These are phyloP conservation scores for Hydrotaea cyrtoneurina DNA, from an alignment of 2,888 invertebrate species.

Conservation along the genomic window DNA sequence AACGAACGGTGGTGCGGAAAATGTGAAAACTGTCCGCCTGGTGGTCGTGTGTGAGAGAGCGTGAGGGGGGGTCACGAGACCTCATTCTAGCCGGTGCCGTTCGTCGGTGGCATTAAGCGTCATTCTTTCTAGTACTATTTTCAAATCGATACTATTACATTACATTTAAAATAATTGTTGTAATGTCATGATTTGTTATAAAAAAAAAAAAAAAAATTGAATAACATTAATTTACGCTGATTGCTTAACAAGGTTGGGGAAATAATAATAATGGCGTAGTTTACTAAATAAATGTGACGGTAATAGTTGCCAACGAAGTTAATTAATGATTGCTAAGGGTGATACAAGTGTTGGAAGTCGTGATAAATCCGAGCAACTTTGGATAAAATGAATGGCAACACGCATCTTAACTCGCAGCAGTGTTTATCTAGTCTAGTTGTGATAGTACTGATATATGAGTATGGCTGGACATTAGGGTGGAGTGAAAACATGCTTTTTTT, in stretches of 20 bases:
- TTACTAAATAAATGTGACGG: neutral
- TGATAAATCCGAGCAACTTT: too few species aligned
- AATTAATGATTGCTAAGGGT: neutral
- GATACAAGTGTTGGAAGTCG: too few species aligned
- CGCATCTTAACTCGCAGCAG: too few species aligned
- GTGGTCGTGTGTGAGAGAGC: neutral
- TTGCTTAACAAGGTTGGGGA: neutral
- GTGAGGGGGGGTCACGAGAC: neutral
- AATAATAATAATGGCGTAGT: neutral
- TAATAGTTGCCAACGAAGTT: neutral
- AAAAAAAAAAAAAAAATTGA: neutral
- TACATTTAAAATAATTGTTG: conserved; percentile 7
- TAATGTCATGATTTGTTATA: neutral
- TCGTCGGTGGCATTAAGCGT: neutral
- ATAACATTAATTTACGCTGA: neutral
- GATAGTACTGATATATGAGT: too few species aligned
- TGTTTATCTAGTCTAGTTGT: too few species aligned
- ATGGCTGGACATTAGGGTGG: too few species aligned
- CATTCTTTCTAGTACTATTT: neutral
- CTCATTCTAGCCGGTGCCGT: too few species aligned
- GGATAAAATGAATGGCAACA: too few species aligned
- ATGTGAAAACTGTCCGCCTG: too few species aligned
- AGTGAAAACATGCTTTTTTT: too few species aligned
- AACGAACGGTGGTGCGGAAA: neutral
- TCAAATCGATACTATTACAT: neutral